These are phyloP conservation scores for Alcedo atthis DNA, from an alignment of 2,797 vertebrate species.

Conservation along the genomic window DNA sequence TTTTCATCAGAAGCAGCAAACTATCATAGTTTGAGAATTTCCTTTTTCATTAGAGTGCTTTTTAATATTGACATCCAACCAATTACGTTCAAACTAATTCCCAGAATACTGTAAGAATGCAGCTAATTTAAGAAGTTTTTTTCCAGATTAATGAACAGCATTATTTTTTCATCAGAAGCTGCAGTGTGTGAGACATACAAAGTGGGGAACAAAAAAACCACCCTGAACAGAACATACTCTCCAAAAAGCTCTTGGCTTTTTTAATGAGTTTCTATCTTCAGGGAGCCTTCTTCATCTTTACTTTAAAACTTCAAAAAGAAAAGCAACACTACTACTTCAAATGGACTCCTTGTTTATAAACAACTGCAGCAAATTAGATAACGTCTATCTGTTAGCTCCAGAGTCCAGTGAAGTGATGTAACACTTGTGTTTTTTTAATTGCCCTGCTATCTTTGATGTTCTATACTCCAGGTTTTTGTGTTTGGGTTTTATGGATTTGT, in stretches of 20 bases:
- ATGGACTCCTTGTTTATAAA: background rate
- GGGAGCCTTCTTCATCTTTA: constrained; percentile 11
- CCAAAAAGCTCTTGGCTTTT: constrained; percentile 32
- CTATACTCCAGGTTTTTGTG: background rate
- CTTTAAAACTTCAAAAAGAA: constrained; percentile 40
- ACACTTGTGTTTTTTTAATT: background rate
- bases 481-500: background rate
- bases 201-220: constrained; percentile 11
- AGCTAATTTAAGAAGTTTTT: constrained; percentile 61
- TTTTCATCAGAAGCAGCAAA: constrained; percentile 59
- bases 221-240: constrained; percentile 3
- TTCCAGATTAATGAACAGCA: constrained; percentile 66
- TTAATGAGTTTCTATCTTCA: constrained; percentile 52
- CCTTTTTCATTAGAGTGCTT: constrained; percentile 58
- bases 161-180: constrained; percentile 71
- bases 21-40: constrained; percentile 46
- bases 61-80: constrained; percentile 67
- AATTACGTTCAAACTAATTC: constrained; percentile 69
- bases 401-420: background rate
- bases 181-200: constrained; percentile 14
- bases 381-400: background rate
- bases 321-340: background rate
- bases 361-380: background rate
- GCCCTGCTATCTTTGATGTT: background rate
- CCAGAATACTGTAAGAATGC: constrained; percentile 43